Percentiles rank a stretch among this genome's conserved stretches.
Conservation (phyloP, 2,797 vertebrate genomes). For the Poecilia picta region DNA sequence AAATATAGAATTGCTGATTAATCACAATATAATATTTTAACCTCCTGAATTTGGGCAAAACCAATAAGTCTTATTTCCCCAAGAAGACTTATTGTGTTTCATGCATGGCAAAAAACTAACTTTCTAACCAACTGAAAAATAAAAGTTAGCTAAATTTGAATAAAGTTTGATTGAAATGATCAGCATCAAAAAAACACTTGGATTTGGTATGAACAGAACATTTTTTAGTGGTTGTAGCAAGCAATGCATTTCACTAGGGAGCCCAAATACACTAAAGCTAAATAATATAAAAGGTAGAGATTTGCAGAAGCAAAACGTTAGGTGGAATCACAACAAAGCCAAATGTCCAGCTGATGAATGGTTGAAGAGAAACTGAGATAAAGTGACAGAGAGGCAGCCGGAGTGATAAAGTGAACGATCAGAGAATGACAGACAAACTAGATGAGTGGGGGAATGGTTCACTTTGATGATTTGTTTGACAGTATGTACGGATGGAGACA, state of each 20-base stretch:
- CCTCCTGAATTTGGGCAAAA: too few species aligned
- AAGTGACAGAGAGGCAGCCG: constrained; percentile 59
- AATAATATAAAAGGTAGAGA: not conserved
- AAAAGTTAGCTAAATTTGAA: not conserved
- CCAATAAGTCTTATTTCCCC: too few species aligned
- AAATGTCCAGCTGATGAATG: constrained; percentile 38
- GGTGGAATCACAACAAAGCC: constrained; percentile 23
- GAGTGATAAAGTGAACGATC: constrained; percentile 61
- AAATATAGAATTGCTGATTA: too few species aligned
- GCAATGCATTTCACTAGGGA: constrained; percentile 74
- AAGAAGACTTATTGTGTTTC: not conserved
- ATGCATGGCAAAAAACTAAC: not conserved
- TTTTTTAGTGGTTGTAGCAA: not conserved
- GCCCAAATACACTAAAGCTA: constrained; percentile 78
- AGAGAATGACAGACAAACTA: constrained; percentile 58
- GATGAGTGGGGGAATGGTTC: constrained; percentile 60
- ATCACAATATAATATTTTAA: too few species aligned
- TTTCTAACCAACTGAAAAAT: not conserved
- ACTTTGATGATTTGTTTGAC: constrained; percentile 55
- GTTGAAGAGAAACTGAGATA: constrained; percentile 59
- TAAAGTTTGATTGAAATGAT: not conserved
- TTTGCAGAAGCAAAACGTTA: constrained; percentile 20
- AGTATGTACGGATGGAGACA: constrained; percentile 58
- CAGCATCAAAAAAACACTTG: not conserved
- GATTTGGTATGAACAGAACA: not conserved